These are phyloP conservation scores for Pentamera pediparva DNA, from an alignment of 53 echinoderm and acorn worm genomes.

Conservation along the genomic window DNA sequence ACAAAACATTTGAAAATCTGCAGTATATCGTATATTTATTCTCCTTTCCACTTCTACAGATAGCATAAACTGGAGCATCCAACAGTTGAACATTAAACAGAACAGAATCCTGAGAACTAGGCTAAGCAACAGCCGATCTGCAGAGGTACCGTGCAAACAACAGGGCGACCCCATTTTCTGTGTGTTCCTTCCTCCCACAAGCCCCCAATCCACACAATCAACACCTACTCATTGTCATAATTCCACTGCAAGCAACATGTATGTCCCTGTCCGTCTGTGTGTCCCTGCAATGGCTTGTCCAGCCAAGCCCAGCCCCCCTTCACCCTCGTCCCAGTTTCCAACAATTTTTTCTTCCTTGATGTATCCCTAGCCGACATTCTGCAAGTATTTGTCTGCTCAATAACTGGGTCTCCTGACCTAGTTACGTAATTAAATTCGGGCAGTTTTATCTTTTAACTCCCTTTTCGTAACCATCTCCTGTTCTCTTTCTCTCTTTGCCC, in stretches of 20 bases:
- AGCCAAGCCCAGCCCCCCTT: not conserved
- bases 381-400: conserved; percentile 26
- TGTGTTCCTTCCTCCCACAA: not conserved
- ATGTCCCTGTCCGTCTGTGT: too few species aligned
- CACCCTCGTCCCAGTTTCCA: conserved; percentile 14
- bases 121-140: too few species aligned
- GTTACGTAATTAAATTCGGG: conserved; percentile 34
- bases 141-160: not conserved
- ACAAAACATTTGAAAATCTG: too few species aligned
- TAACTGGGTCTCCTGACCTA: conserved; percentile 35
- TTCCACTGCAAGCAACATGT: too few species aligned
- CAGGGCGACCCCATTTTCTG: not conserved
- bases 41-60: too few species aligned
- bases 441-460: conserved; percentile 4
- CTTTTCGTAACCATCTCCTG: too few species aligned
- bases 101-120: too few species aligned
- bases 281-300: too few species aligned
- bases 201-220: conserved; percentile 29
- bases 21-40: too few species aligned
- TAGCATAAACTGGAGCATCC: too few species aligned
- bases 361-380: conserved; percentile 9
- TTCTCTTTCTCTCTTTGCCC: conserved; percentile 16
- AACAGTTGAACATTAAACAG: too few species aligned
- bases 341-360: not conserved
- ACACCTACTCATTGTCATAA: conserved; percentile 24